These are phyloP conservation scores for Helicoverpa assulta DNA, from an alignment of 2,888 invertebrate species.

Conservation along the genomic window DNA sequence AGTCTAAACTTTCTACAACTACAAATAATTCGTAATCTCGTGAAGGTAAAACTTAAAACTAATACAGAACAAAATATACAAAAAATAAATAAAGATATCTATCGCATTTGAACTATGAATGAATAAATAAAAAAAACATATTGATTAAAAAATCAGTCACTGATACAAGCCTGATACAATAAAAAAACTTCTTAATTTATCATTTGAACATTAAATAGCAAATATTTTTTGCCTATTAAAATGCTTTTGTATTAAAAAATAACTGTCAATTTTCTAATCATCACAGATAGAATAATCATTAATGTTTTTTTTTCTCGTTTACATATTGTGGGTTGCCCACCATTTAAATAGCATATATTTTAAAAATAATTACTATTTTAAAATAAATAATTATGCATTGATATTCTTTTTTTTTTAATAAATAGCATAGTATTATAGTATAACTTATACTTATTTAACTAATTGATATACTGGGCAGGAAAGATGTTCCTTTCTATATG, in stretches of 20 bases:
- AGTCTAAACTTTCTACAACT: neutral
- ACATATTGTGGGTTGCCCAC: too few species aligned
- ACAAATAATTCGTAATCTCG: constrained; percentile 26
- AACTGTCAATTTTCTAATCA: neutral
- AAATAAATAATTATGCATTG: neutral
- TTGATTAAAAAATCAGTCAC: neutral
- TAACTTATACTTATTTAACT: neutral
- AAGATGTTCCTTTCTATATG: neutral
- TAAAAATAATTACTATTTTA: too few species aligned
- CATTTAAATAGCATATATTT: too few species aligned
- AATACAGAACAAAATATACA: constrained; percentile 37
- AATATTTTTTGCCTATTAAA: neutral
- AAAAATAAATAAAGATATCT: constrained; percentile 32
- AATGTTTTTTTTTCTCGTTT: neutral
- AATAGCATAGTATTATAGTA: neutral
- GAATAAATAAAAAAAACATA: constrained; percentile 26
- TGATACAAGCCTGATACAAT: neutral
- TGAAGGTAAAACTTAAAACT: constrained; percentile 39
- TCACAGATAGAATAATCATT: constrained; percentile 1
- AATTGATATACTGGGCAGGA: neutral
- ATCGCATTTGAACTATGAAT: constrained; percentile 16
- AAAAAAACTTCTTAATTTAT: neutral
- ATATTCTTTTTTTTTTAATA: neutral
- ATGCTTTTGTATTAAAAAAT: neutral
- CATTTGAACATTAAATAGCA: neutral